These are phyloP conservation scores for Trichomycterus rosablanca DNA, from an alignment of 2,113 vertebrate species.

Conservation along the genomic window DNA sequence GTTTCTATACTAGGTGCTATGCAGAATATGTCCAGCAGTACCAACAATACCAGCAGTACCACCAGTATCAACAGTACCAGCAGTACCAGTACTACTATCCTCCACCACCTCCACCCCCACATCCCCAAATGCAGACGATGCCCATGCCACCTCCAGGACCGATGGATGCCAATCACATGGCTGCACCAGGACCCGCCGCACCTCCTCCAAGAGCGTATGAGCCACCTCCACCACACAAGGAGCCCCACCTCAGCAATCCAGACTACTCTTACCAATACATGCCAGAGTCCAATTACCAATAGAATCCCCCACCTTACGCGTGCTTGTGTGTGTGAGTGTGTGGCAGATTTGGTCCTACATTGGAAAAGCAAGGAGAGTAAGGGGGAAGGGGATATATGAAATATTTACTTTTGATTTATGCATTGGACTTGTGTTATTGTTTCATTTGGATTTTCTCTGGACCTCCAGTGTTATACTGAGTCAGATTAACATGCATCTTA, in stretches of 20 bases:
- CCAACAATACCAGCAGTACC: slow-evolving; percentile 73
- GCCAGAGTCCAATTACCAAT: slow-evolving; percentile 74
- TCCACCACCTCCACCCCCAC: slow-evolving; percentile 56
- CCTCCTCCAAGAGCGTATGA: slow-evolving; percentile 73
- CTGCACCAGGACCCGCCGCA: slow-evolving; percentile 53
- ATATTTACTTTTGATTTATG: slow-evolving; percentile 4
- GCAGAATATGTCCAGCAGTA: slow-evolving; percentile 74
- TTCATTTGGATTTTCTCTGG: slow-evolving; percentile 6
- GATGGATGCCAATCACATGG: slow-evolving; percentile 44
- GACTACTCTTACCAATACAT: slow-evolving; percentile 70
- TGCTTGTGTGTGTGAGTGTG: slow-evolving; percentile 36
- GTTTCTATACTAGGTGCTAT: slow-evolving; percentile 61
- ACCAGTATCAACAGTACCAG: slow-evolving; percentile 71
- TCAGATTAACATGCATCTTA: too few relatives aligned
- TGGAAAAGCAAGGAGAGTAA: slow-evolving; percentile 12
- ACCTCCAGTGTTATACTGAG: too few relatives aligned
- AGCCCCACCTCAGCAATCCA: slow-evolving; percentile 67
- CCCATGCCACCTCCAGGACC: slow-evolving; percentile 48
- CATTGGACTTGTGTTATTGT: slow-evolving; percentile 16
- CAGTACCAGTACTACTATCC: slow-evolving; percentile 72
- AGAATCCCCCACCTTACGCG: slow-evolving; percentile 48
- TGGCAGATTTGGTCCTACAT: slow-evolving; percentile 31
- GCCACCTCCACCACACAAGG: slow-evolving; percentile 71
- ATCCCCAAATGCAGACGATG: slow-evolving; percentile 48
- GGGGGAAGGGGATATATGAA: slow-evolving; percentile 23